Evolutionary conservation across 2,888 invertebrate species (phyloP).

Genomic region (Ophraella communa): DNA sequence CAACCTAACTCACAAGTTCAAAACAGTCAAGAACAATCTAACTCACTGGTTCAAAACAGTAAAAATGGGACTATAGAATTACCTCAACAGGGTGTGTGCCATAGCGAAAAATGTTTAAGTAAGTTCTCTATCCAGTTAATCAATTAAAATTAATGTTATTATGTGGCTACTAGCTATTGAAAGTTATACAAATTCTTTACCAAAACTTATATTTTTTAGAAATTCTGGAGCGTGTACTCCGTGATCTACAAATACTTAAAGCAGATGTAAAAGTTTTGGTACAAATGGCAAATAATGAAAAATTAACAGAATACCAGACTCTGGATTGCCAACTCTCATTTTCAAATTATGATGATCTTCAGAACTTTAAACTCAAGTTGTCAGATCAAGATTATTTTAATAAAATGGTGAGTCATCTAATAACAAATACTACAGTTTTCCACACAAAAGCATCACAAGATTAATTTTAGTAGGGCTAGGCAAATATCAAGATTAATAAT

Average conservation of each 20-base stretch:
- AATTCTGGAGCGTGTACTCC: background rate
- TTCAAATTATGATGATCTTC: background rate
- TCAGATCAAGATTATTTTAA: background rate
- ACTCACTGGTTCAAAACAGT: background rate
- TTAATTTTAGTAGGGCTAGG: background rate
- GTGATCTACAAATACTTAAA: background rate
- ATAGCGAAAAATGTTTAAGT: background rate
- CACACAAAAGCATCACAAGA: background rate
- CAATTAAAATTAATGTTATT: background rate
- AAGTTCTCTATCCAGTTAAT: background rate
- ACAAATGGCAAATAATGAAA: background rate
- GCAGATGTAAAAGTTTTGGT: background rate
- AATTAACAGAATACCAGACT: background rate
- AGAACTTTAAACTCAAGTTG: no score
- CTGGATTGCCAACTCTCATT: background rate
- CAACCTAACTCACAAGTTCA: background rate
- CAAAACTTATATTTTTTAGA: background rate
- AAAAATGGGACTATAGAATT: no score
- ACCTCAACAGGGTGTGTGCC: no score
- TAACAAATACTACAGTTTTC: background rate
- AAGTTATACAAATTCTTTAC: background rate
- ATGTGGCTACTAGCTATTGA: background rate
- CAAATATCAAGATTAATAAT: background rate
- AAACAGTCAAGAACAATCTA: background rate
- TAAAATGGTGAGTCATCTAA: background rate